Base-by-base conservation (phyloP, 2,888 invertebrate genomes). In the Trimorus sp. region DNA sequence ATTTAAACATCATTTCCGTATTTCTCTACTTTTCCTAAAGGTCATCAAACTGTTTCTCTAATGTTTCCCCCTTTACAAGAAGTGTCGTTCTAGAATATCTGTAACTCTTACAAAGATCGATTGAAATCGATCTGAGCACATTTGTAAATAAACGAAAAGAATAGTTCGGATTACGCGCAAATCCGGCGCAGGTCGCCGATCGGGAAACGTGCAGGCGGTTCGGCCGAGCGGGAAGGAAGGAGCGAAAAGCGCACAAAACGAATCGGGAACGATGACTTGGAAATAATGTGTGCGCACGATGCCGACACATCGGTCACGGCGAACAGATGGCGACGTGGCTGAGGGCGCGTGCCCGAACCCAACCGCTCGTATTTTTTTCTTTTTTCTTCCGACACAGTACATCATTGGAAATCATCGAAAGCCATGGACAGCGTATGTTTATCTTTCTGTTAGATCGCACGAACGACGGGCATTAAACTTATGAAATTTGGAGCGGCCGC, bases 401-500 rank as follows among this genome's bases (percentile, higher is more conserved):
- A 81, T 76, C 76, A 81, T 76, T 81, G 76, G 68, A 76, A 81
- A 81, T 81, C 76, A 71, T 81, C 75, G 65, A 63, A 71, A 65
- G 12, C 71, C 63, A 37, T 58, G 62, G 56, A 54, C 54, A 66
- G 45, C 76, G 71, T 71, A 53, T 76, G 76, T 71, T 80, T 71
- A 76, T 80, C 80, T 71, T 37, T 69, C 36, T 56, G 66, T 66
- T 38, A 42, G 49, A 77, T 68, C 69, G 48, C 45, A 38, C 53
- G 15, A 66, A 69, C 15, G 37, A 26, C 26, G 26, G 26, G 26
- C 8, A 77, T 70, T 70, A 70, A 36, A 37, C 58, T 63, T 51
- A 69, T 70, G 54, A 38, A 68, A 60, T 62, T 58, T 54, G 8
- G 63, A 66, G 26, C 26, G 26, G 4, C 26, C 26, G 26, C 26